A percentile compares a stretch with the other conserved stretches of the same genome.
phyloP scores from a whole-genome alignment of 64 coral and sea anemone genomes.

The Dendrophyllia cribrosa region DNA sequence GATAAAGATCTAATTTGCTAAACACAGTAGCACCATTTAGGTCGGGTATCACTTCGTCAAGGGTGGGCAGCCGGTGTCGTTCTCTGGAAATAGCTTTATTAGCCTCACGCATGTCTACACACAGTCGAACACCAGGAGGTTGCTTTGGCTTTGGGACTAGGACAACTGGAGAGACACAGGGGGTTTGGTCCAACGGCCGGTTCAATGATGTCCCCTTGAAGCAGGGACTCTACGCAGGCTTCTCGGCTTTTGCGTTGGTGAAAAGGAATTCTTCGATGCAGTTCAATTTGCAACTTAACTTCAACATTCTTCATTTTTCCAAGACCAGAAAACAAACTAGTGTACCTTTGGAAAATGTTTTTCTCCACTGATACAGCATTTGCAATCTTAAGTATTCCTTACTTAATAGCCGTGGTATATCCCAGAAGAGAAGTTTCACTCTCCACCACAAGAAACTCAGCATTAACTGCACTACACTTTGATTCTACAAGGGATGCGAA shows the following conservation, averaged over 20 bases:
- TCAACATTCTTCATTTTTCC: conserved; percentile 67
- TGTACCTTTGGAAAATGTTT: conserved; percentile 12
- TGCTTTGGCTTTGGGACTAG: conserved; percentile 28
- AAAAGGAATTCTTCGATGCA: conserved; percentile 36
- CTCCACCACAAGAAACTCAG: conserved; percentile 46
- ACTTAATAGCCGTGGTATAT: conserved; percentile 25
- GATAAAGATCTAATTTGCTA: conserved; percentile 56
- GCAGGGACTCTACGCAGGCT: conserved; percentile 29
- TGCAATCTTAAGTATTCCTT: conserved; percentile 25
- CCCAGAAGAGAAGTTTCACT: conserved; percentile 47
- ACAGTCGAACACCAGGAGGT: conserved; percentile 26
- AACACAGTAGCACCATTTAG: conserved; percentile 53
- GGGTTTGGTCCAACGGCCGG: conserved; percentile 22
- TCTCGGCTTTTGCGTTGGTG: conserved; percentile 34
- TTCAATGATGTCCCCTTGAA: conserved; percentile 54
- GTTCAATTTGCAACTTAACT: conserved; percentile 65
- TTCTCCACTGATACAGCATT: conserved; percentile 34
- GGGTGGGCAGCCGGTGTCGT: conserved; percentile 48
- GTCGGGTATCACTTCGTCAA: conserved; percentile 60
- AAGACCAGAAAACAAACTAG: conserved; percentile 61
- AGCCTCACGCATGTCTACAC: conserved; percentile 66
- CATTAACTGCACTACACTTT: conserved; percentile 10
- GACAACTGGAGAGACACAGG: conserved; percentile 46
- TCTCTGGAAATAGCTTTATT: conserved; percentile 46
- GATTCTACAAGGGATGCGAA: conserved; percentile 41